Evolutionary conservation across 2,797 vertebrate genomes (phyloP).

Genomic region (Sarcophilus harrisii): DNA sequence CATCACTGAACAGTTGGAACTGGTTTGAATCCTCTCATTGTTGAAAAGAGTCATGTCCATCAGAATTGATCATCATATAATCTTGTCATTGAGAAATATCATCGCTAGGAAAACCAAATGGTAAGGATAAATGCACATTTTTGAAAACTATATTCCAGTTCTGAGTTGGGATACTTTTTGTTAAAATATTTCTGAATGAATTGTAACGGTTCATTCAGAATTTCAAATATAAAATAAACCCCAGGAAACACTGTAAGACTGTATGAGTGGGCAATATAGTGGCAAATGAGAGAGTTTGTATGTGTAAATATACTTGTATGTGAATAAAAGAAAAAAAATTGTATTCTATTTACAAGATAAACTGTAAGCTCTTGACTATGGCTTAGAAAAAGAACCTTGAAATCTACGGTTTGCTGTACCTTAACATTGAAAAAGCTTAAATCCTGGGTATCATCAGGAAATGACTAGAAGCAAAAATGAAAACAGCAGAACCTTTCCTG

Average conservation of each 20-base stretch:
- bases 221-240: background rate
- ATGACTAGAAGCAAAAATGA: background rate
- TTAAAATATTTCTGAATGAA: constrained; percentile 57
- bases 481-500: background rate
- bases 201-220: constrained; percentile 1
- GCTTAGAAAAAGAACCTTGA: constrained; percentile 6
- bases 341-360: background rate
- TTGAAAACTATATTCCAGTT: constrained; percentile 30
- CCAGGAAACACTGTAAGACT: background rate
- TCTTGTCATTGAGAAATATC: background rate
- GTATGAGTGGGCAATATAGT: background rate
- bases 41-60: too few species aligned
- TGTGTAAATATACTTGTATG: background rate
- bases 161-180: background rate
- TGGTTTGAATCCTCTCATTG: too few species aligned
- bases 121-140: background rate
- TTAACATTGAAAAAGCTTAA: background rate
- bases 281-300: background rate
- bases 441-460: background rate
- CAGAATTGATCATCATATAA: too few species aligned
- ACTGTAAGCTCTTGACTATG: background rate
- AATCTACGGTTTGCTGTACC: background rate
- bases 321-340: background rate
- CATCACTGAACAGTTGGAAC: too few species aligned
- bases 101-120: constrained; percentile 22